A percentile compares a stretch with the other conserved stretches of the same genome.
phyloP scores from a whole-genome alignment of 2,888 invertebrate species.

The Cosmia pyralina region DNA sequence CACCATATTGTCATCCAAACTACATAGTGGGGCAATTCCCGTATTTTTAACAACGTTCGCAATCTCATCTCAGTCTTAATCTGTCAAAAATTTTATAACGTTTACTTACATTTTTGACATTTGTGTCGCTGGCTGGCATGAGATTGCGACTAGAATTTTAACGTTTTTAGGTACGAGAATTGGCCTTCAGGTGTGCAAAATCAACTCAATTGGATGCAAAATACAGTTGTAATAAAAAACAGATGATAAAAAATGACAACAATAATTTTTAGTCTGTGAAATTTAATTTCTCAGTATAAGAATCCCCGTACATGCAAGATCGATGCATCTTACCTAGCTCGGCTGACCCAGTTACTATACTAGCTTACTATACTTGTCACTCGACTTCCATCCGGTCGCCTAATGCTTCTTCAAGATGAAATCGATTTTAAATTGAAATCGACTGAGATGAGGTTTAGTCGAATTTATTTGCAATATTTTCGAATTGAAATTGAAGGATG shows the following conservation, averaged over 20 bases:
- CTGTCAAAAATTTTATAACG: too few species aligned
- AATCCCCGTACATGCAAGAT: conserved; percentile 7
- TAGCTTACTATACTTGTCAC: conserved; percentile 51
- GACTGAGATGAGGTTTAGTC: conserved; percentile 4
- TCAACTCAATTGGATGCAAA: too few species aligned
- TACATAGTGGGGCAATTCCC: too few species aligned
- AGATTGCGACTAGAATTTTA: too few species aligned
- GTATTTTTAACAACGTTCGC: too few species aligned
- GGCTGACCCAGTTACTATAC: conserved; percentile 69
- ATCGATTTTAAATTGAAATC: conserved; percentile 59
- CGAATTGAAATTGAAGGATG: not conserved
- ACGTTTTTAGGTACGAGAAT: too few species aligned
- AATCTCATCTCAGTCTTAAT: too few species aligned
- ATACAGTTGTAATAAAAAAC: too few species aligned
- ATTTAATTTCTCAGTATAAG: conserved; percentile 22
- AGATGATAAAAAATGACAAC: not conserved
- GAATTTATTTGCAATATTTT: conserved; percentile 31
- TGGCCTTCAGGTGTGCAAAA: too few species aligned
- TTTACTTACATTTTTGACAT: too few species aligned
- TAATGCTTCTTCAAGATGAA: conserved; percentile 51
- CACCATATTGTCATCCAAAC: too few species aligned
- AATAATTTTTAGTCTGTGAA: not conserved
- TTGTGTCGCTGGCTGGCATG: too few species aligned
- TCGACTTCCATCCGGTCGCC: conserved; percentile 43
- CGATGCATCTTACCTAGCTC: conserved; percentile 70